phyloP scores from a whole-genome alignment of 2,888 invertebrate species.

The Boloria euphrosyne region DNA sequence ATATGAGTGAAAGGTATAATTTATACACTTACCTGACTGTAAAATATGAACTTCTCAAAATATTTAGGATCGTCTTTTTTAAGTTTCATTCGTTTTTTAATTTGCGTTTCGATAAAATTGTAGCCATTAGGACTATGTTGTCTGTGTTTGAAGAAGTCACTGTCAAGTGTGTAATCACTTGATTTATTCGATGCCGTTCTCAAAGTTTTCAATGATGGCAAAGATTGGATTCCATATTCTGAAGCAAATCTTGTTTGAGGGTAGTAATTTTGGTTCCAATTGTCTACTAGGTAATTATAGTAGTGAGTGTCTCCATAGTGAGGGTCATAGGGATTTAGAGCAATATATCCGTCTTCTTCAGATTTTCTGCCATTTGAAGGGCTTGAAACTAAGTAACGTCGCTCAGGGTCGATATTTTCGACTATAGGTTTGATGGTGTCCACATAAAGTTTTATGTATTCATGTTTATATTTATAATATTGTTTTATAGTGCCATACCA shows the following conservation, averaged over 20 bases:
- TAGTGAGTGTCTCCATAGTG: slow-evolving; percentile 96
- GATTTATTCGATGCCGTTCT: slow-evolving; percentile 78
- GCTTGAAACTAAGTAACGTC: slow-evolving; percentile 92
- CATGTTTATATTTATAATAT: slow-evolving; percentile 83
- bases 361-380: slow-evolving; percentile 93
- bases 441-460: slow-evolving; percentile 93
- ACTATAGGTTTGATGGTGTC: slow-evolving; percentile 87
- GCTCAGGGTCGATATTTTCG: slow-evolving; percentile 81
- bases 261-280: slow-evolving; percentile 90
- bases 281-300: slow-evolving; percentile 91
- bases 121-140: slow-evolving; percentile 94
- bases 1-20: neutral
- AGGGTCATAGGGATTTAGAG: slow-evolving; percentile 88
- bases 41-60: slow-evolving; percentile 88
- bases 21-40: slow-evolving; percentile 87
- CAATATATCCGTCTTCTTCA: slow-evolving; percentile 88
- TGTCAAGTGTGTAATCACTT: slow-evolving; percentile 77
- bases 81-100: slow-evolving; percentile 84
- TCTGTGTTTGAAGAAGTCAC: slow-evolving; percentile 87
- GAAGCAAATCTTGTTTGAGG: slow-evolving; percentile 94
- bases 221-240: slow-evolving; percentile 97
- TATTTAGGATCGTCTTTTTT: slow-evolving; percentile 76
- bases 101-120: slow-evolving; percentile 82
- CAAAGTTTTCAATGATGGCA: slow-evolving; percentile 89
- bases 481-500: slow-evolving; percentile 86